Percentiles rank a stretch among this genome's conserved stretches.
These are phyloP conservation scores for Platysteira castanea DNA, from an alignment of 2,113 vertebrate species.

Conservation along the genomic window DNA sequence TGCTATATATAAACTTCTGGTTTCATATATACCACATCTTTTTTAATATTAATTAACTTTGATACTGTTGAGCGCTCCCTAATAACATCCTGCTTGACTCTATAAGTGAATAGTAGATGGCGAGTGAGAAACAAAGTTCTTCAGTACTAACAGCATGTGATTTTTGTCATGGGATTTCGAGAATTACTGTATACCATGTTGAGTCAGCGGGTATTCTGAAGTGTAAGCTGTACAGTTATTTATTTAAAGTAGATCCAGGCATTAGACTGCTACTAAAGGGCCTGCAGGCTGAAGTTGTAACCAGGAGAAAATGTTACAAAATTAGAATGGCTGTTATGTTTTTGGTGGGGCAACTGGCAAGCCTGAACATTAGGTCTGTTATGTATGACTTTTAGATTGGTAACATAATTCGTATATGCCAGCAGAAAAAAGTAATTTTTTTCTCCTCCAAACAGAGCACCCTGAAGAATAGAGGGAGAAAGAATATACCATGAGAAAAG, in stretches of 20 bases:
- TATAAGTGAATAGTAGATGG: not conserved
- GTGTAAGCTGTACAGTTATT: not conserved
- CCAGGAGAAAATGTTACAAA: not conserved
- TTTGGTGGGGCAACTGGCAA: not conserved
- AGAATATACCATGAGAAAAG: not conserved
- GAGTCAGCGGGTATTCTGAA: not conserved
- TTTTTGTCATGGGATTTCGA: not conserved
- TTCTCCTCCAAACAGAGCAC: not conserved
- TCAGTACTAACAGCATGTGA: not conserved
- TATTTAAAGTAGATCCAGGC: not conserved
- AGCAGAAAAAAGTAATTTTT: not conserved
- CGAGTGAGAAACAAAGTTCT: not conserved
- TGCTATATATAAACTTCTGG: constrained; percentile 32
- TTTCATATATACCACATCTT: not conserved
- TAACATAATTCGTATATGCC: not conserved
- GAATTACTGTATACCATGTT: not conserved
- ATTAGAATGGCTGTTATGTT: not conserved
- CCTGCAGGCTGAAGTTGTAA: not conserved
- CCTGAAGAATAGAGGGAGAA: not conserved
- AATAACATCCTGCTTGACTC: not conserved
- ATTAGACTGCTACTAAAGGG: not conserved
- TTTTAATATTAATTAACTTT: not conserved
- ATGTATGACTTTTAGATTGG: not conserved
- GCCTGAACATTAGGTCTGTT: not conserved
- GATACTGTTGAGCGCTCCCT: not conserved